Percentiles rank a stretch among this genome's conserved stretches.
Conservation (phyloP, 1,140 invertebrate species). For the Penaeus japonicus region DNA sequence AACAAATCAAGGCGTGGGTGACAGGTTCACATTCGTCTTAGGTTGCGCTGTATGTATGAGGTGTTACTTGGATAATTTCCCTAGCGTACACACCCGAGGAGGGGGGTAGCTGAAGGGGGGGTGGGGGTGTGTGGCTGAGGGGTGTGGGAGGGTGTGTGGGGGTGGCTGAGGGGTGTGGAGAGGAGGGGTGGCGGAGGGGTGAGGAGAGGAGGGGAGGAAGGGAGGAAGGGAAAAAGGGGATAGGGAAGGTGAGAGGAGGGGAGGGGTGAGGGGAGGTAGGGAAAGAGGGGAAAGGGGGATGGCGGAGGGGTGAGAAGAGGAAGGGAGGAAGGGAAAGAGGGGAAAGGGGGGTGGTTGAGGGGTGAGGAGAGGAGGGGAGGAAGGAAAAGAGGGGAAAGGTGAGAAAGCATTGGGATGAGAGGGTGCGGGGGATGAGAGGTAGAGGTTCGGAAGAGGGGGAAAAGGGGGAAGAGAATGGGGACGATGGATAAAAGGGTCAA, state of each 20-base stretch:
- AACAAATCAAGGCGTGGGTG: slow-evolving; percentile 24
- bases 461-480: too few species aligned
- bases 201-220: neutral
- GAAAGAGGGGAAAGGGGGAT: neutral
- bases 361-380: neutral
- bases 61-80: slow-evolving; percentile 53
- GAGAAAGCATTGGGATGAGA: neutral
- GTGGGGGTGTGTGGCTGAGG: neutral
- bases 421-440: too few species aligned
- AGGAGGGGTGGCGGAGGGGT: neutral
- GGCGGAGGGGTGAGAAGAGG: neutral
- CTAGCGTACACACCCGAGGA: slow-evolving; percentile 30
- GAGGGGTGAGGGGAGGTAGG: too few species aligned
- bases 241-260: too few species aligned
- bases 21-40: slow-evolving; percentile 24
- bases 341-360: neutral
- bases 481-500: neutral
- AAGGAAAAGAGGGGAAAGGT: too few species aligned
- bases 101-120: neutral
- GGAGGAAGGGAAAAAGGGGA: neutral
- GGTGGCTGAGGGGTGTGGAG: neutral
- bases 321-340: neutral
- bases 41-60: slow-evolving; percentile 49
- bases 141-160: neutral
- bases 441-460: too few species aligned